phyloP scores from a whole-genome alignment of 2,888 invertebrate genomes.

The Charanyca ferruginea region DNA sequence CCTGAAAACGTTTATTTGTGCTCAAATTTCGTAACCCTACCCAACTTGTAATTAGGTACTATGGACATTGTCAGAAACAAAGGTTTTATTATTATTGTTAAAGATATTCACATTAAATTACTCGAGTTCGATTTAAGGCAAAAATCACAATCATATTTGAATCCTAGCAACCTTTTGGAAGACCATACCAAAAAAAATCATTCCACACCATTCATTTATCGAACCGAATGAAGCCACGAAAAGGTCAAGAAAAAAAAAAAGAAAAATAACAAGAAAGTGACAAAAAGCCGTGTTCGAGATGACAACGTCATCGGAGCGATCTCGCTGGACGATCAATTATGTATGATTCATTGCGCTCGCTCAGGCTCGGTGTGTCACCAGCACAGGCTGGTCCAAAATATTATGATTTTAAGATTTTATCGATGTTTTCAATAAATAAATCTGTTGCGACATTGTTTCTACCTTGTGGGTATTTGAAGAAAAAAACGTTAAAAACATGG shows the following conservation, averaged over 20 bases:
- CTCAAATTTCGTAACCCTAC: too few relatives aligned
- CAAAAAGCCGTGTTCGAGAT: constrained; percentile 82
- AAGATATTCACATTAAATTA: neutral
- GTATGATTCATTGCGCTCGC: constrained; percentile 86
- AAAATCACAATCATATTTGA: neutral
- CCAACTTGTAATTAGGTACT: too few relatives aligned
- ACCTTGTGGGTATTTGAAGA: constrained; percentile 58
- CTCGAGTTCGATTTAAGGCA: neutral
- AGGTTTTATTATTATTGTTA: too few relatives aligned
- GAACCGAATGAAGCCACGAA: constrained; percentile 61
- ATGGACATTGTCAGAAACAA: too few relatives aligned
- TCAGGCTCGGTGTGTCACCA: constrained; percentile 73
- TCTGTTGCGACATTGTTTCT: constrained; percentile 60
- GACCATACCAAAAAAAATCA: constrained; percentile 37
- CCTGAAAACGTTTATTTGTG: too few relatives aligned
- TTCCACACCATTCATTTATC: constrained; percentile 66
- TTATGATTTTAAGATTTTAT: constrained; percentile 88
- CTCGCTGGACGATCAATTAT: constrained; percentile 84
- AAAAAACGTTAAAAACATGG: constrained; percentile 26
- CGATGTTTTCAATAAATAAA: constrained; percentile 69
- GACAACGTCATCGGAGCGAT: constrained; percentile 75
- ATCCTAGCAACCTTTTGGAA: constrained; percentile 5
- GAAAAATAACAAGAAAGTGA: constrained; percentile 70
- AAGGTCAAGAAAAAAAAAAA: constrained; percentile 55
- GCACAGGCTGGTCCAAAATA: constrained; percentile 78